A percentile compares a stretch with the other conserved stretches of the same genome.
Conservation (phyloP, 2,888 invertebrate species). For the Nephrotoma flavescens region DNA sequence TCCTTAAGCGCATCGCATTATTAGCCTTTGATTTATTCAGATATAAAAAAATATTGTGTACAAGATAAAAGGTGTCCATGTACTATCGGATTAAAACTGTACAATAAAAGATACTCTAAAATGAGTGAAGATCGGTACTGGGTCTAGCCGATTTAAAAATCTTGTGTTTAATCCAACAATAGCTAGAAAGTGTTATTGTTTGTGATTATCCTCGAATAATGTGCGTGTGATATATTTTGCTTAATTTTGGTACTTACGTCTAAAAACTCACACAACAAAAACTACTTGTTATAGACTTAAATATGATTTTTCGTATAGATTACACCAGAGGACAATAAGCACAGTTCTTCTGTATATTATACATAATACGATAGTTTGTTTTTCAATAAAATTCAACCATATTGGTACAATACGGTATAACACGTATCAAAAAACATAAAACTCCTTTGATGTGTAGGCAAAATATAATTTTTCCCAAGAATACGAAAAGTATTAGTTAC, state of each 20-base stretch:
- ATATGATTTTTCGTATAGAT: not conserved
- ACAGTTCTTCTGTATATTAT: not conserved
- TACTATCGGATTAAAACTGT: not conserved
- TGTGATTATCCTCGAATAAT: not conserved
- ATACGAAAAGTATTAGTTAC: not conserved
- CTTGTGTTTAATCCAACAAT: not conserved
- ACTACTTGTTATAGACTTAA: not conserved
- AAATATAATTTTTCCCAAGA: not conserved
- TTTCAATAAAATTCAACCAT: not conserved
- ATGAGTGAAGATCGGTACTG: not conserved
- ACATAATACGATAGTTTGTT: not conserved
- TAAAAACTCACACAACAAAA: not conserved
- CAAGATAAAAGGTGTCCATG: constrained; percentile 1
- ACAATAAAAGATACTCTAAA: not conserved
- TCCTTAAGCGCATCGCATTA: not conserved
- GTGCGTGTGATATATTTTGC: constrained; percentile 1
- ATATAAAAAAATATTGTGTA: not conserved
- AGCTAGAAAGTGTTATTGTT: constrained; percentile 1
- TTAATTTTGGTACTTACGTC: not conserved
- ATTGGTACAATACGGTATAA: not conserved
- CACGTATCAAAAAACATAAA: not conserved
- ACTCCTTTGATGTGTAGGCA: not conserved
- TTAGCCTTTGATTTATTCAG: not conserved
- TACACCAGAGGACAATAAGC: not conserved
- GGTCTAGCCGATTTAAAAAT: not conserved